phyloP scores from a whole-genome alignment of 2,888 invertebrate species.

The Pantelozetes paolii region DNA sequence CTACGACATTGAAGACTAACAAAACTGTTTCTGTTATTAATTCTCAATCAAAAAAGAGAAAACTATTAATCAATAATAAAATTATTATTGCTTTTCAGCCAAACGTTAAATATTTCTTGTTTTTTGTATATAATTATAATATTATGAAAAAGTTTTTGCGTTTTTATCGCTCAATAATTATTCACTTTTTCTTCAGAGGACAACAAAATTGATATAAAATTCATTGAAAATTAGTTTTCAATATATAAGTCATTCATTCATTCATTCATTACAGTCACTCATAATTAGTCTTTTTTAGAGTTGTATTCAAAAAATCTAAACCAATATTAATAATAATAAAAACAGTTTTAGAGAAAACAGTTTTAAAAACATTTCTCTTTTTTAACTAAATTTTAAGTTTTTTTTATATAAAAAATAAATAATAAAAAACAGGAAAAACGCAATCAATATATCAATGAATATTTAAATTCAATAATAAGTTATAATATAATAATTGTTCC shows the following conservation, averaged over 20 bases:
- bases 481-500: constrained; percentile 33
- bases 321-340: no score
- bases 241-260: no score
- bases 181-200: not conserved
- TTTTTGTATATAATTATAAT: not conserved
- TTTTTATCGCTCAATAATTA: constrained; percentile 1
- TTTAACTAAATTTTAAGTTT: not conserved
- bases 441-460: constrained; percentile 1
- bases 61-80: no score
- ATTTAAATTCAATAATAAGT: not conserved
- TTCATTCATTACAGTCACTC: no score
- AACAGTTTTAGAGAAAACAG: no score
- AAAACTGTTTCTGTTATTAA: not conserved
- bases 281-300: not conserved
- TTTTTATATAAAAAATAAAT: constrained; percentile 26
- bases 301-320: not conserved
- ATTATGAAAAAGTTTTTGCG: not conserved
- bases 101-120: not conserved
- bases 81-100: constrained; percentile 27
- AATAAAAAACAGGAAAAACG: constrained; percentile 29
- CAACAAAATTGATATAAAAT: constrained; percentile 25
- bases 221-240: not conserved
- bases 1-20: not conserved
- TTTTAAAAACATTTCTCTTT: no score
- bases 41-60: no score